These are phyloP conservation scores for Theodoxus fluviatilis DNA, from an alignment of 2,888 invertebrate species.

Conservation along the genomic window DNA sequence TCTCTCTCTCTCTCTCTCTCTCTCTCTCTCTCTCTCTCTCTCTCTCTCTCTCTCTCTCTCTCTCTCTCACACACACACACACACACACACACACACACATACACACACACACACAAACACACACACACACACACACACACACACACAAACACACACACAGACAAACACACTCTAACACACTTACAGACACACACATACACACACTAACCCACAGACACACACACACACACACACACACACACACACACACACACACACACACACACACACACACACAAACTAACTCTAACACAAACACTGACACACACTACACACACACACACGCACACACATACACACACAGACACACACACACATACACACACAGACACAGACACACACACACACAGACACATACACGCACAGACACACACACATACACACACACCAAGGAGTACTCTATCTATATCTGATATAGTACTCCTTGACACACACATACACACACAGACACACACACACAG, in stretches of 20 bases:
- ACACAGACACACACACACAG: constrained; percentile 16
- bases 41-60: background rate
- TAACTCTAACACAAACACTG: background rate
- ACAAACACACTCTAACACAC: no score
- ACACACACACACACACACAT: background rate
- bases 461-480: constrained; percentile 9
- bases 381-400: constrained; percentile 13
- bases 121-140: background rate
- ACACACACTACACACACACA: background rate
- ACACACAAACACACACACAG: background rate
- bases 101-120: background rate
- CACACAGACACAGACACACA: constrained; percentile 5
- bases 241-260: background rate
- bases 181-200: no score
- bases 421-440: no score
- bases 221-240: background rate
- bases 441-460: no score
- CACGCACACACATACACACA: background rate
- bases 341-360: background rate
- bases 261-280: background rate
- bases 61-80: background rate
- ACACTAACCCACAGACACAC: background rate
- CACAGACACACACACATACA: constrained; percentile 7
- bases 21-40: background rate
- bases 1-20: background rate